These are phyloP conservation scores for Gymnarchus niloticus DNA, from an alignment of 2,113 vertebrate species.

Conservation along the genomic window DNA sequence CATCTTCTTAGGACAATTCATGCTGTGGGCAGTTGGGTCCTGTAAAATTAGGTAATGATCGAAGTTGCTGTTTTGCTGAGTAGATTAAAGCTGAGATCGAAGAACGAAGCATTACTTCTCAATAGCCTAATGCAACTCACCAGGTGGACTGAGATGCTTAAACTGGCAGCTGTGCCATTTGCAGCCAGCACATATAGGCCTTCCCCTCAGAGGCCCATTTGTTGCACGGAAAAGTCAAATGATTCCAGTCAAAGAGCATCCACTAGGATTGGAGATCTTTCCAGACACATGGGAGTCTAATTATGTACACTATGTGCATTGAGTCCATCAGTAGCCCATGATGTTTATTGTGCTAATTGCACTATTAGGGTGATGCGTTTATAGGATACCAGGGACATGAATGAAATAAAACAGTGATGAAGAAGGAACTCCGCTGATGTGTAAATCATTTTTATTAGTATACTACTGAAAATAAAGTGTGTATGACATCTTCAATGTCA, in stretches of 20 bases:
- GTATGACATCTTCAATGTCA: not conserved
- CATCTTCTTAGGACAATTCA: not conserved
- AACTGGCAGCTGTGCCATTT: conserved; percentile 30
- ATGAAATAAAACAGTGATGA: not conserved
- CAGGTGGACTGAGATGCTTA: conserved; percentile 32
- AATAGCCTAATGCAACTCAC: conserved; percentile 37
- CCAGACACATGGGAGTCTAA: not conserved
- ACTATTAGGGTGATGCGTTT: not conserved
- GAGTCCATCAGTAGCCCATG: not conserved
- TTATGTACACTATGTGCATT: not conserved
- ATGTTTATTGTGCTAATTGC: not conserved
- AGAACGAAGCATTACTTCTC: conserved; percentile 23
- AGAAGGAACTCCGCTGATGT: not conserved
- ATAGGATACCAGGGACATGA: not conserved
- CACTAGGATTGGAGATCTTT: not conserved
- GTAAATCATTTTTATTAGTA: no score
- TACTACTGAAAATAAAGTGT: not conserved
- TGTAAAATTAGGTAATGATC: not conserved
- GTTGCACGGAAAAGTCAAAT: conserved; percentile 10
- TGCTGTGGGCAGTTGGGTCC: not conserved
- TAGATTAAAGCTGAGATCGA: not conserved
- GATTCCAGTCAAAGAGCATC: not conserved
- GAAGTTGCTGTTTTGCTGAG: not conserved
- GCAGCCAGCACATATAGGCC: conserved; percentile 34
- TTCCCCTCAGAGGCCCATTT: conserved; percentile 21